Evolutionary conservation across 2,888 invertebrate genomes (phyloP), one percentile per base, ranked within the genome.

Genomic region (Mimumesa dahlbomi): DNA sequence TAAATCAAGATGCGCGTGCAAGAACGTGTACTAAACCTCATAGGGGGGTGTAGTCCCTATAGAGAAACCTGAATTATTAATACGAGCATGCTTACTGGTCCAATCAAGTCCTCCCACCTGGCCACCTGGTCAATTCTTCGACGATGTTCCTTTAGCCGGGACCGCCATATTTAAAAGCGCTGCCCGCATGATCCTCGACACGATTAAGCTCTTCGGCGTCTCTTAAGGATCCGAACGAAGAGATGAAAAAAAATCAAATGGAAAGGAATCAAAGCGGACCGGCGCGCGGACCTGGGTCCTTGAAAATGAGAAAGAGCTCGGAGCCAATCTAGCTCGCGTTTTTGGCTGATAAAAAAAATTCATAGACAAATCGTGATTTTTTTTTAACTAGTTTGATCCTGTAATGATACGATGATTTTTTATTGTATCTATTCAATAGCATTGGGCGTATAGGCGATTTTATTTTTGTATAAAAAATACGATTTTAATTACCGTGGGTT

Each of bases 51-150:
- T 46, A 53, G 46, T 54, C 71, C 52, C 75, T 81, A 81, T 77
- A 74, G 79, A 73, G 65, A 68, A 31, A 73, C 73, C 79, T 85
- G 85, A 87, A 85, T 87, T 85, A 87, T 87, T 84, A 85, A 87
- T 85, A 81, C 79, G 77, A 81, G 79, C 73, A 75, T 77, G 80
- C 79, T 83, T 85, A 84, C 82, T 81, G 81, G 82, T 82, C 82
- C 83, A 84, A 85, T 87, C 85, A 79, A 82, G 81, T 85, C 82
- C 84, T 84, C 82, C 85, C 82, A 85, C 85, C 80, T 79, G 75
- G 74, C 82, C 83, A 82, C 70, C 82, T 84, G 81, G 81, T 75
- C 76, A 75, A 74, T 83, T 73, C 70, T 71, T 62, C 58, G 67
- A 52, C 75, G 71, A 77, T 73, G 82, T 69, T 81, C 74, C 74